Conservation (phyloP, 2,113 vertebrate species). For the Capra hircus region DNA sequence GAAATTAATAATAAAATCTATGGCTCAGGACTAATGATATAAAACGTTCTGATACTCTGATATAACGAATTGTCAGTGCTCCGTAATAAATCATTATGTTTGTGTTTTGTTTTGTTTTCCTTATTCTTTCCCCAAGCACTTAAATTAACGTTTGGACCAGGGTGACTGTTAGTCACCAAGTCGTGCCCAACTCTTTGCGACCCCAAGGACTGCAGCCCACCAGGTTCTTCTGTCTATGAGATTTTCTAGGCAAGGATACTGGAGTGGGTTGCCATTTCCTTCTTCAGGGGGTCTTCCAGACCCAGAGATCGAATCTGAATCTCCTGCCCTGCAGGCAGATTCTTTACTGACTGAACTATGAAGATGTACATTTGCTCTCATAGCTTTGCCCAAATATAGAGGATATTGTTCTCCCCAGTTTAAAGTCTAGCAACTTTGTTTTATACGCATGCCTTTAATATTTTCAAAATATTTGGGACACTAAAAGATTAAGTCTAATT, state of each 20-base stretch:
- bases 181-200: rapidly evolving
- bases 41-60: not conserved
- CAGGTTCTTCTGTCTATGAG: not conserved
- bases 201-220: not conserved
- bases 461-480: not conserved
- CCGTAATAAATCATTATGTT: not conserved
- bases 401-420: not conserved
- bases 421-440: not conserved
- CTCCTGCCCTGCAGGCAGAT: not conserved
- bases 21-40: not conserved
- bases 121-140: not conserved
- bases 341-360: not conserved
- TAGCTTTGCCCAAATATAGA: not conserved
- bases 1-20: not conserved
- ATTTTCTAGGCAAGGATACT: not conserved
- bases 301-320: rapidly evolving
- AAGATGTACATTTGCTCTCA: not conserved
- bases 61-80: not conserved
- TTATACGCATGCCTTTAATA: not conserved
- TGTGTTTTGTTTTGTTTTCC: not conserved
- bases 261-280: not conserved
- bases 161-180: not conserved
- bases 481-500: not conserved
- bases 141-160: not conserved
- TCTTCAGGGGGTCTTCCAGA: not conserved